Conservation (phyloP, 2,797 vertebrate genomes). For the Basileuterus tristriatus region DNA sequence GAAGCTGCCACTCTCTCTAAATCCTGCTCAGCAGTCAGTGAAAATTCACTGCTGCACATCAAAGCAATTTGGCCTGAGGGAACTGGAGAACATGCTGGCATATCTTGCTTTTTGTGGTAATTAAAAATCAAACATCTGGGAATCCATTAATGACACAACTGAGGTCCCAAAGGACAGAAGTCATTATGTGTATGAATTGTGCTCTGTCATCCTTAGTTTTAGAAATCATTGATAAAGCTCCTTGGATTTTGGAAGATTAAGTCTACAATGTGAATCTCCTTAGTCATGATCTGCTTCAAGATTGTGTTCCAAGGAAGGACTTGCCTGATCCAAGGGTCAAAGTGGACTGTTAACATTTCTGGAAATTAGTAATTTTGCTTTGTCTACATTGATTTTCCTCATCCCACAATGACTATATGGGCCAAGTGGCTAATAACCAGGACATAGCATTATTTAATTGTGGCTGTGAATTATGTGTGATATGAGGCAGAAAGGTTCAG, state of each 20-base stretch:
- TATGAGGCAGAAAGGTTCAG: background rate
- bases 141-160: background rate
- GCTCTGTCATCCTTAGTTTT: background rate
- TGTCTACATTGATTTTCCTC: background rate
- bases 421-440: fast-evolving
- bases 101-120: background rate
- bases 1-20: background rate
- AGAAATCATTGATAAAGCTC: background rate
- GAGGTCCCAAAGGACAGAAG: background rate
- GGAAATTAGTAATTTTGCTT: background rate
- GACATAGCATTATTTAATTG: background rate
- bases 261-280: background rate
- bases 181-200: background rate
- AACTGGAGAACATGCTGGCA: background rate
- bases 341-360: background rate
- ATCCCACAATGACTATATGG: background rate
- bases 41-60: conserved; percentile 1
- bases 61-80: background rate
- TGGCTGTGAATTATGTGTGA: background rate
- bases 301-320: background rate
- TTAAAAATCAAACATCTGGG: conserved; percentile 45
- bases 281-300: background rate
- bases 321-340: background rate
- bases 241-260: background rate
- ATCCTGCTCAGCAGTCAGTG: background rate